Conservation (phyloP, 2,113 vertebrate species). For the Pseudopipra pipra region DNA sequence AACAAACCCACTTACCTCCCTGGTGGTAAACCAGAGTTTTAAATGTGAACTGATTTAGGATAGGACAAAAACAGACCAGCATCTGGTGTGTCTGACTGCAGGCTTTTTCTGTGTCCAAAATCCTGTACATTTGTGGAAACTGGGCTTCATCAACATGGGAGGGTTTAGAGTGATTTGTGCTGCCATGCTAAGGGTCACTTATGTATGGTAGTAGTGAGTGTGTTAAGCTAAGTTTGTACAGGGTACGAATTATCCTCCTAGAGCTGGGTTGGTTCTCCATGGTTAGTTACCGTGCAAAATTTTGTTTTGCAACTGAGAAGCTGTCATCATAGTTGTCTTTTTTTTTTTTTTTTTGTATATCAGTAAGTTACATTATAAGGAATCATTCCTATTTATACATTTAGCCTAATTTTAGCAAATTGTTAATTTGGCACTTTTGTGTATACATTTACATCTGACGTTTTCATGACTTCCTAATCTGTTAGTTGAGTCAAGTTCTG, state of each 20-base stretch:
- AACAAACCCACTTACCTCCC: neutral
- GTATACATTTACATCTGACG: fast-evolving
- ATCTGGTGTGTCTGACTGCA: neutral
- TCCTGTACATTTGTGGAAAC: neutral
- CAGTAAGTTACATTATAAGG: fast-evolving
- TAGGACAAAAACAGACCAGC: neutral
- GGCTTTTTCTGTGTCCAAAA: neutral
- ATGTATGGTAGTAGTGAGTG: neutral
- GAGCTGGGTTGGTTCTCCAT: neutral
- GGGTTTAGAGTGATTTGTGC: neutral
- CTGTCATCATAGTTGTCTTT: neutral
- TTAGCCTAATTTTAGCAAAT: neutral
- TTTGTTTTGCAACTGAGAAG: neutral
- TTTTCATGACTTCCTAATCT: neutral
- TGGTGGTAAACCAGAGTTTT: slow-evolving; percentile 13
- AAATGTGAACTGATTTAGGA: neutral
- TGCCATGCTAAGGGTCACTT: neutral
- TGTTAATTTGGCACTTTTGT: neutral
- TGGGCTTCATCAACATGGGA: neutral
- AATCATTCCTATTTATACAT: neutral
- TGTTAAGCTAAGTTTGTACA: neutral
- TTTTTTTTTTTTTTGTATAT: neutral
- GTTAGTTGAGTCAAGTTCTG: neutral
- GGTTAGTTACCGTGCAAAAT: neutral
- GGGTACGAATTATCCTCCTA: neutral